Base-by-base conservation (phyloP, 1,140 invertebrate genomes). In the Cyclina sinensis region DNA sequence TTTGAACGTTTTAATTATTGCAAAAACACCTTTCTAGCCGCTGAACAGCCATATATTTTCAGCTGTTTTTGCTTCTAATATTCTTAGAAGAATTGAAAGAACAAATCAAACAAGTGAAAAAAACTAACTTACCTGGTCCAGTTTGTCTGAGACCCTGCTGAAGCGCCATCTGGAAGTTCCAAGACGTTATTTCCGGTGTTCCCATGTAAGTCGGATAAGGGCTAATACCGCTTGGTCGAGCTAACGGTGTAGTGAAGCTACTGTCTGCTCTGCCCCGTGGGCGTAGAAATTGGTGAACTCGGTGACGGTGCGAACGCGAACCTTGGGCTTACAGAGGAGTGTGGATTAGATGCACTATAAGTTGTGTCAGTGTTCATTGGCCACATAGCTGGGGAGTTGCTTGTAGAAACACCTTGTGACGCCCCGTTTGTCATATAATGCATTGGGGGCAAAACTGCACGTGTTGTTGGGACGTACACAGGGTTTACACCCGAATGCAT, bases 401-500 rank as follows among this genome's bases (percentile, higher is more conserved):
- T 89, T 12, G 90, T 89, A 21, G 92, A 91, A 0, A 86, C 86
- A 2, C 90, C 84, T 35, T 93, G 92, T 37, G 90, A 83, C 14
- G 90, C 74, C 14, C 91, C 91, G 73, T 91, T 91, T 37, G 91
- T 91, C 88, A 94, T 92, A 80, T 94, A 94, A 84, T 93, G 93
- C 90, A 94, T 94, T 12, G 91, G 92, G 2, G 93, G 92, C 46
- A 95, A 81, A 12, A 94, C 92, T 16, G 94, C 81, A 24, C 94
- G 87, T 1, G 94, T 94, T n/a, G 94, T 94, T 0, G 94, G 94
- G 9, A 94, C 94, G 87, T 94, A 95, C 27, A 95, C 92, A 1
- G 94, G 94, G 80, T 92, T 94, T n/a, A 93, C 73, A 32, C 91
- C 89, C 16, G 90, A 85, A 39, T 92, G 92, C 76, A 94, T 90